Conservation (phyloP, 2,888 invertebrate species). For the Synergus umbraculus region DNA sequence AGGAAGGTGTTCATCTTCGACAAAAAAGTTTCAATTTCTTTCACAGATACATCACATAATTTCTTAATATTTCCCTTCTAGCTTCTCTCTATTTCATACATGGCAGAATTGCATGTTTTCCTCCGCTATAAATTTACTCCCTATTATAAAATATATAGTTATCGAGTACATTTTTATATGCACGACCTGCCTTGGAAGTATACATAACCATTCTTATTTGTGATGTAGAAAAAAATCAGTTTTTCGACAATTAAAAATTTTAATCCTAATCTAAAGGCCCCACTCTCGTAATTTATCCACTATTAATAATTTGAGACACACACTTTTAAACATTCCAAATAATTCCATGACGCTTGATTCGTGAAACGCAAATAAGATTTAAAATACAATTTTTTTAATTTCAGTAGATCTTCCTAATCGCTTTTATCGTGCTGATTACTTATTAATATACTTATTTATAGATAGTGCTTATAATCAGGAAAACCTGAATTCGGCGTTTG, state of each 20-base stretch:
- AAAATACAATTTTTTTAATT: slow-evolving; percentile 1
- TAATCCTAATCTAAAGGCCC: slow-evolving; percentile 33
- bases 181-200: not conserved
- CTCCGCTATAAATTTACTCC: not conserved
- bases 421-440: slow-evolving; percentile 27
- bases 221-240: not conserved
- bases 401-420: not conserved
- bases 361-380: not conserved
- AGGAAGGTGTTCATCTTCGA: slow-evolving; percentile 9
- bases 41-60: slow-evolving; percentile 1
- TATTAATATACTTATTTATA: slow-evolving; percentile 16
- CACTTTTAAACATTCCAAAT: slow-evolving; percentile 2
- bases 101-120: not conserved
- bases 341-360: slow-evolving; percentile 33
- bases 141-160: not conserved
- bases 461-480: slow-evolving; percentile 24
- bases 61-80: slow-evolving; percentile 4
- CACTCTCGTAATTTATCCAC: slow-evolving; percentile 13
- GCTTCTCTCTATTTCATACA: not conserved
- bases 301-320: not conserved
- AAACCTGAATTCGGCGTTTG: slow-evolving; percentile 27
- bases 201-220: not conserved
- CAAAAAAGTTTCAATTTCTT: not conserved
- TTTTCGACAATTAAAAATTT: not conserved
- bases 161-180: not conserved